phyloP scores from a whole-genome alignment of 2,113 vertebrate genomes.

The Strix uralensis region DNA sequence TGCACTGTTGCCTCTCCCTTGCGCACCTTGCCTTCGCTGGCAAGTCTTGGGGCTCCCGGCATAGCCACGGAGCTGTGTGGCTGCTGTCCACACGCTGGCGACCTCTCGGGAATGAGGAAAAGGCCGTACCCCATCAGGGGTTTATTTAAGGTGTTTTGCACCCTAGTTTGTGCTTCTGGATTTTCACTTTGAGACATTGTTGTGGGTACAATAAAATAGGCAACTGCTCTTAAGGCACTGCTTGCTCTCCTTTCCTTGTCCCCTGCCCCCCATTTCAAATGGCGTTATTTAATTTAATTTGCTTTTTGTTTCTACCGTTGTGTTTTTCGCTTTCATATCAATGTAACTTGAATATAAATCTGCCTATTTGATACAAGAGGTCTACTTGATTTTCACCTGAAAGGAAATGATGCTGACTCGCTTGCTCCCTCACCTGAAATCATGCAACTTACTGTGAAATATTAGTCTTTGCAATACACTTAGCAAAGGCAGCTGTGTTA shows the following conservation, averaged over 20 bases:
- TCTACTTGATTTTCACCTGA: not conserved
- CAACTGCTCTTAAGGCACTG: not conserved
- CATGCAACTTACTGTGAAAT: not conserved
- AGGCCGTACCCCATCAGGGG: accelerated
- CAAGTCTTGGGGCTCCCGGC: not conserved
- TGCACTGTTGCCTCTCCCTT: accelerated
- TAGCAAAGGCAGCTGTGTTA: not conserved
- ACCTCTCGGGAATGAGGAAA: not conserved
- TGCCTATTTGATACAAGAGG: not conserved
- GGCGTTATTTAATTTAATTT: not conserved
- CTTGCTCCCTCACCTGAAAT: not conserved
- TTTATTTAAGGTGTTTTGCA: not conserved
- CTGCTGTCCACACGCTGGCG: accelerated
- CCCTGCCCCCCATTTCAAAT: not conserved
- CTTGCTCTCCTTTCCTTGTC: not conserved
- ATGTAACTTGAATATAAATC: not conserved
- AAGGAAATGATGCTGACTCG: not conserved
- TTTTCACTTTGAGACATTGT: not conserved
- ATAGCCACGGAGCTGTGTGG: accelerated
- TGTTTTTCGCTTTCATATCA: not conserved
- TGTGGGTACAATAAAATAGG: not conserved
- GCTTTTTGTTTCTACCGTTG: accelerated
- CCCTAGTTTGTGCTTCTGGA: not conserved
- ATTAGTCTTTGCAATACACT: not conserved
- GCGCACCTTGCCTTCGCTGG: not conserved